phyloP scores from a whole-genome alignment of 2,888 invertebrate species.

The Eugnorisma glareosa region DNA sequence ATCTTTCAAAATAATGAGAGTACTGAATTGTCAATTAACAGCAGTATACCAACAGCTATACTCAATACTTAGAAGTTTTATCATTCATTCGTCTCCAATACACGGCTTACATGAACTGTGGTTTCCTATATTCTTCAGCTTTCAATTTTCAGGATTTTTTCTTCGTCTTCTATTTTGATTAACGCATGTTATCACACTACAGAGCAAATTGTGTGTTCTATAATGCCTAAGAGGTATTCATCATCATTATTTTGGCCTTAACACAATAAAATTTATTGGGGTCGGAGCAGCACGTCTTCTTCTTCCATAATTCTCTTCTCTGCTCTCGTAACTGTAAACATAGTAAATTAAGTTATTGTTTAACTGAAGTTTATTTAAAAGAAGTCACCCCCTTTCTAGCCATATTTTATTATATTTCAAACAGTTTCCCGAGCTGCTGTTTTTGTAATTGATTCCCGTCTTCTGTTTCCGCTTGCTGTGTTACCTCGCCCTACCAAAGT shows the following conservation, averaged over 20 bases:
- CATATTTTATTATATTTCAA: not conserved
- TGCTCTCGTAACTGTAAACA: not conserved
- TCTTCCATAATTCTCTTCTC: not conserved
- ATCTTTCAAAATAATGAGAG: not conserved
- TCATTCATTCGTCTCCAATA: not conserved
- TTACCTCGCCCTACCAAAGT: slow-evolving; percentile 14
- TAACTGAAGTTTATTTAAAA: not conserved
- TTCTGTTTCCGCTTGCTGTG: slow-evolving; percentile 19
- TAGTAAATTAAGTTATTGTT: not conserved
- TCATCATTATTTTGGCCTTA: not conserved
- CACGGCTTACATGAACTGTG: too few species aligned
- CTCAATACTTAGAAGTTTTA: not conserved
- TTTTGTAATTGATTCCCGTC: not conserved
- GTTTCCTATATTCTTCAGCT: not conserved
- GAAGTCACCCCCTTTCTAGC: not conserved
- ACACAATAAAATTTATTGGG: not conserved
- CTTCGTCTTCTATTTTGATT: not conserved
- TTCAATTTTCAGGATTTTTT: not conserved
- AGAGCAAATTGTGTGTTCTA: not conserved
- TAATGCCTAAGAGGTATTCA: not conserved
- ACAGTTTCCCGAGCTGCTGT: not conserved
- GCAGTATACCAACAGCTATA: not conserved
- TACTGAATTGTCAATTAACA: not conserved
- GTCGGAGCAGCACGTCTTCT: not conserved
- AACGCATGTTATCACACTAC: not conserved